Base-by-base conservation (phyloP, 2,888 invertebrate genomes). In the Drosophila cyrtoloma region DNA sequence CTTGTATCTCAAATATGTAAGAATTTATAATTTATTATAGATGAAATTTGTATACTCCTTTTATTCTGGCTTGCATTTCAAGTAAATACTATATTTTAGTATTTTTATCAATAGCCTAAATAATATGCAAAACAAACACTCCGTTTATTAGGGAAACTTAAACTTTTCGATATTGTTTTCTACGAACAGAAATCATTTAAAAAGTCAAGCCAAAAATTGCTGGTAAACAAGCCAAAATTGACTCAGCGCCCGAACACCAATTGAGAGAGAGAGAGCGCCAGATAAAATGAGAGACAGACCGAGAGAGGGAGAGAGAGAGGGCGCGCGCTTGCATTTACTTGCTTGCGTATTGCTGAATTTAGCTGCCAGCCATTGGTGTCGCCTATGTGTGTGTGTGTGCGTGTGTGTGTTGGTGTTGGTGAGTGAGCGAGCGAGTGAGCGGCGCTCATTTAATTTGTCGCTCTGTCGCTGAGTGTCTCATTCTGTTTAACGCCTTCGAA, bases 401-500 rank as follows among this genome's bases (percentile, higher is more conserved):
- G 51, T 22, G 28, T 22, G 10, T 33, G 51, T 32, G 26, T 22
- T 64, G 62, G 50, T n/a, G 14, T 39, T 30, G 50, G 60, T 52
- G 32, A 30, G 57, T 6, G 53, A 50, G 60, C 50, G 53, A 26
- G 32, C n/a, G 32, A 53, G 12, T 39, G 28, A 35, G 55, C 6
- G 64, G 39, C 58, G 70, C 83, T 82, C 80, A 79, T 79, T 79
- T 79, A 79, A 69, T 75, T 63, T 79, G 69, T 82, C 65, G 75
- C 57, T 33, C 63, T 64, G 75, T 63, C 79, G 66, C 69, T 66
- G 69, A 52, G 69, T 32, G 26, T 39, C 63, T 82, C 83, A 92
- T 92, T 93, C 90, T 91, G 89, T 89, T 86, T 81, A 86, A 88
- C 88, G 80, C 89, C 84, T 80, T 91, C 84, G 77, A 78, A 75